Evolutionary conservation across 2,113 vertebrate genomes (phyloP).

Genomic region (Pseudorhombus dupliciocellatus): DNA sequence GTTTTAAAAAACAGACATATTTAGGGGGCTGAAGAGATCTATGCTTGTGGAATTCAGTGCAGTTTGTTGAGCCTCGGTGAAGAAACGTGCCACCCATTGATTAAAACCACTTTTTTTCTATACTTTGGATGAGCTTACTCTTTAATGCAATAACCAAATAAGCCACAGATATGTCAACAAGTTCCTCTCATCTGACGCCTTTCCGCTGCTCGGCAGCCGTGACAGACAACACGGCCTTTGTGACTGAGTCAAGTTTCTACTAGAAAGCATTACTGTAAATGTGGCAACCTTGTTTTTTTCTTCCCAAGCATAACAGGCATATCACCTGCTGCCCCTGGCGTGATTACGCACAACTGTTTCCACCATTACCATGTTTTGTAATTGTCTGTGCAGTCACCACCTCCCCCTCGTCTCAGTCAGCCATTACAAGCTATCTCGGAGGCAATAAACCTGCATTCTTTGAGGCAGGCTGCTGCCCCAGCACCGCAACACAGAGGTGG

Average conservation of each 20-base stretch:
- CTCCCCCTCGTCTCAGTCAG: conserved; percentile 43
- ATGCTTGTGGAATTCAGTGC: no score
- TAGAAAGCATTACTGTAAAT: conserved; percentile 39
- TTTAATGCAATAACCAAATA: no score
- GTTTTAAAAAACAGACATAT: no score
- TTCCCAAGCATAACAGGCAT: background rate
- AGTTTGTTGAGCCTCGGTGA: no score
- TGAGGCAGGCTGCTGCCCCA: conserved; percentile 12
- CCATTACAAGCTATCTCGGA: conserved; percentile 58
- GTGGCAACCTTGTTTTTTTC: background rate
- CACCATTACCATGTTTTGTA: conserved; percentile 65
- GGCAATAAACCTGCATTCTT: conserved; percentile 55
- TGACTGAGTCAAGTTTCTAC: background rate
- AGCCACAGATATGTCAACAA: background rate
- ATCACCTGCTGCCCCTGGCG: conserved; percentile 56
- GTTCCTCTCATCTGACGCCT: no score
- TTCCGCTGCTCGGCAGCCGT: background rate
- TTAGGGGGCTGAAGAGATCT: no score
- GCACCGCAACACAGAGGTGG: conserved; percentile 28
- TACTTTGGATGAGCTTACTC: no score
- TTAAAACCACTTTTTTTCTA: no score
- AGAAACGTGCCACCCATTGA: no score
- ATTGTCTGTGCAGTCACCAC: conserved; percentile 58
- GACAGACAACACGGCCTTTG: background rate
- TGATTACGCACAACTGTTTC: conserved; percentile 44